Evolutionary conservation across 2,113 vertebrate genomes (phyloP).

Genomic region (Psettodes erumei): DNA sequence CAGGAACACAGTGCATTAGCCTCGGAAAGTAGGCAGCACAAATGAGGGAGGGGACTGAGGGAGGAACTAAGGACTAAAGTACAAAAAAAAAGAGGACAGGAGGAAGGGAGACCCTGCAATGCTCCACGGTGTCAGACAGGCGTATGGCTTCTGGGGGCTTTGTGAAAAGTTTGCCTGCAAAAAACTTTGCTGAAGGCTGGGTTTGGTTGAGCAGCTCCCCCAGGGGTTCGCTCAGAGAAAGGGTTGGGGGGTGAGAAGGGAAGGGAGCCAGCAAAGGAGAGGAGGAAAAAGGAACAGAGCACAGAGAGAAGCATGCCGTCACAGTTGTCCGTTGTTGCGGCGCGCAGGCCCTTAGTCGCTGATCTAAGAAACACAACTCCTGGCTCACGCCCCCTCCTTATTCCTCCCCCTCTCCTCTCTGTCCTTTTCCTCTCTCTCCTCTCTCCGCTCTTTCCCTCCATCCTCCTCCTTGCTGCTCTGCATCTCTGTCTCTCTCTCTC

Average conservation of each 20-base stretch:
- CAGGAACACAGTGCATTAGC: slow-evolving; percentile 57
- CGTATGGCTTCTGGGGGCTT: slow-evolving; percentile 61
- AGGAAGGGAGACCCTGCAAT: slow-evolving; percentile 60
- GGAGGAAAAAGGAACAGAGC: slow-evolving; percentile 28
- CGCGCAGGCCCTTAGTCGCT: slow-evolving; percentile 54
- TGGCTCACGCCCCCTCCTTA: slow-evolving; percentile 41
- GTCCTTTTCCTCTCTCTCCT: slow-evolving; percentile 8
- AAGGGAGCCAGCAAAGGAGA: slow-evolving; percentile 20
- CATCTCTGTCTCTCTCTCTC: slow-evolving; percentile 28
- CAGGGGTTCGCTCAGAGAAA: slow-evolving; percentile 52
- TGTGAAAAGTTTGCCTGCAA: slow-evolving; percentile 73
- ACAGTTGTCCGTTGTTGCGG: slow-evolving; percentile 51
- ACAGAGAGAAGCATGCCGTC: slow-evolving; percentile 54
- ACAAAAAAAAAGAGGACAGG: slow-evolving; percentile 50
- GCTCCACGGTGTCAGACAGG: slow-evolving; percentile 58
- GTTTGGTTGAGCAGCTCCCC: slow-evolving; percentile 63
- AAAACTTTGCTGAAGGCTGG: slow-evolving; percentile 71
- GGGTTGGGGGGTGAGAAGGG: slow-evolving; percentile 18
- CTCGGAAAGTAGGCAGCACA: slow-evolving; percentile 59
- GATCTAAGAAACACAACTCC: slow-evolving; percentile 74
- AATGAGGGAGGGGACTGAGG: slow-evolving; percentile 59
- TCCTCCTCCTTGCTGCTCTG: slow-evolving; percentile 1
- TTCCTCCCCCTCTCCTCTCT: slow-evolving; percentile 23
- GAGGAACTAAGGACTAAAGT: slow-evolving; percentile 65
- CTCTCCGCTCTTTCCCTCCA: slow-evolving; percentile 22